Conservation (phyloP, 2,797 vertebrate genomes). For the Eremophila alpestris region DNA sequence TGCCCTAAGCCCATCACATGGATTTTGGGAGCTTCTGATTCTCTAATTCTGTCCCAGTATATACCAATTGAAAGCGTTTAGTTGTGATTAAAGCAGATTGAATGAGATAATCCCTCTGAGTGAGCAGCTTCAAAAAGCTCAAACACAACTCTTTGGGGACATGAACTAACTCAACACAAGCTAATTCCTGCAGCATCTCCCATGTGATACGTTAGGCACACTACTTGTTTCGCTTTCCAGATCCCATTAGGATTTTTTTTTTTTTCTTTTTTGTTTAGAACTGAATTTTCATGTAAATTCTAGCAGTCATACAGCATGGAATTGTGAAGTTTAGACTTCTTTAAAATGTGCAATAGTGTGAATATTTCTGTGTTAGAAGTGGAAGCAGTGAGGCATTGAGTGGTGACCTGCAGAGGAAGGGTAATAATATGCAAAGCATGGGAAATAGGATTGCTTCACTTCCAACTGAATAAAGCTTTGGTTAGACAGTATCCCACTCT, state of each 20-base stretch:
- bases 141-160: slow-evolving; percentile 77
- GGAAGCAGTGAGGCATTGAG: not conserved
- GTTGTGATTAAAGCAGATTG: slow-evolving; percentile 91
- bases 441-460: slow-evolving; percentile 29
- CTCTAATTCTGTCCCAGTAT: slow-evolving; percentile 74
- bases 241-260: not conserved
- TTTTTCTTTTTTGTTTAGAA: not conserved
- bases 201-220: slow-evolving; percentile 26
- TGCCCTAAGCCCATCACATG: slow-evolving; percentile 40
- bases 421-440: slow-evolving; percentile 27
- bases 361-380: not conserved
- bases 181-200: slow-evolving; percentile 78
- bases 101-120: slow-evolving; percentile 87
- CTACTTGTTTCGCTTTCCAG: slow-evolving; percentile 30
- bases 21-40: slow-evolving; percentile 71
- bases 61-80: slow-evolving; percentile 87
- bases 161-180: slow-evolving; percentile 73
- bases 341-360: not conserved
- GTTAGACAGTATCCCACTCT: not conserved
- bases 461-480: not conserved
- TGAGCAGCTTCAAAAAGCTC: slow-evolving; percentile 88
- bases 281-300: not conserved
- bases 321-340: not conserved
- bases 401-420: not conserved
- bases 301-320: not conserved